Percentiles rank a stretch among this genome's conserved stretches.
These are phyloP conservation scores for Yponomeuta plumbellus DNA, from an alignment of 2,888 invertebrate genomes.

Conservation along the genomic window DNA sequence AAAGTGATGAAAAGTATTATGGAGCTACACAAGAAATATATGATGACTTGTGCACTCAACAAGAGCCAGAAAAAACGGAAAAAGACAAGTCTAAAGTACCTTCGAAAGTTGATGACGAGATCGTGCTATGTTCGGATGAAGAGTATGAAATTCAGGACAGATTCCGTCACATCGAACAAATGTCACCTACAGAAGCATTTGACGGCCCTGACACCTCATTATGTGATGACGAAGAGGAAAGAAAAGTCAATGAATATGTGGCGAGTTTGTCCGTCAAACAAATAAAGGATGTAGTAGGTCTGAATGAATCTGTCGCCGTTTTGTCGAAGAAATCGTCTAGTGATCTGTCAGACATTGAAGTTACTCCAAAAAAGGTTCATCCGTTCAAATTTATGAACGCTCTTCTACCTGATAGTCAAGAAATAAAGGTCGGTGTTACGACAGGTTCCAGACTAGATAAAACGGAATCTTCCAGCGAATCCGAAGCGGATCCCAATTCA, in stretches of 20 bases:
- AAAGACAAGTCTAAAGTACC: slow-evolving; percentile 3
- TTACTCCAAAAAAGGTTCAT: slow-evolving; percentile 49
- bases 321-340: slow-evolving; percentile 35
- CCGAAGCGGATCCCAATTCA: slow-evolving; percentile 44
- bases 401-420: slow-evolving; percentile 59
- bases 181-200: slow-evolving; percentile 21
- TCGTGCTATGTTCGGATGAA: slow-evolving; percentile 38
- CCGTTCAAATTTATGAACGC: slow-evolving; percentile 42
- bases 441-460: slow-evolving; percentile 27
- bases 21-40: slow-evolving; percentile 56
- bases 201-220: slow-evolving; percentile 22
- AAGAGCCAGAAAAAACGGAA: slow-evolving; percentile 25
- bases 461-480: slow-evolving; percentile 51
- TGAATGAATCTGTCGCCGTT: slow-evolving; percentile 26
- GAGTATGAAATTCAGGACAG: slow-evolving; percentile 29
- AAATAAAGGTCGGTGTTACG: slow-evolving; percentile 50
- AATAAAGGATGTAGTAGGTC: slow-evolving; percentile 37
- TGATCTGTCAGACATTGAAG: slow-evolving; percentile 49
- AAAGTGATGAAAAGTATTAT: slow-evolving; percentile 47
- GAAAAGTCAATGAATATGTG: slow-evolving; percentile 33
- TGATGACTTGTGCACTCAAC: slow-evolving; percentile 57
- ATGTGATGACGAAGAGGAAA: slow-evolving; percentile 28
- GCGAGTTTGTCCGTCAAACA: slow-evolving; percentile 35
- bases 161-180: slow-evolving; percentile 28
- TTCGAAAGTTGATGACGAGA: slow-evolving; percentile 26